A percentile compares a stretch with the other conserved stretches of the same genome.
Evolutionary conservation across 2,797 vertebrate species (phyloP).

Genomic region (Gymnothorax javanicus): DNA sequence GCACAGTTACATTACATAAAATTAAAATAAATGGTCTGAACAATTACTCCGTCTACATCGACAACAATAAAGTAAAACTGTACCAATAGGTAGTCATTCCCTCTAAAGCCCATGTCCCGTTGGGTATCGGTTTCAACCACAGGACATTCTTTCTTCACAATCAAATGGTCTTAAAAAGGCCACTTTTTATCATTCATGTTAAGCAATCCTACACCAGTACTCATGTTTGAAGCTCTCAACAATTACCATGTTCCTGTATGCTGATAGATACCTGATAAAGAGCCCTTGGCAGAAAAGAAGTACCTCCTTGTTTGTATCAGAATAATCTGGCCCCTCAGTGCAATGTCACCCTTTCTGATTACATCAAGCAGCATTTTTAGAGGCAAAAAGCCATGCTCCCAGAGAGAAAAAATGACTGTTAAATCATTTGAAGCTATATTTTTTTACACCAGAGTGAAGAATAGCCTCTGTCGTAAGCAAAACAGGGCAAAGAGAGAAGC

Average conservation of each 20-base stretch:
- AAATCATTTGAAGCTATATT: slow-evolving; percentile 71
- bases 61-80: not conserved
- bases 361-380: slow-evolving; percentile 59
- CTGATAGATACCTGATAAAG: not conserved
- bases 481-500: not conserved
- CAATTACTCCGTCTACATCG: not conserved
- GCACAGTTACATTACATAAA: not conserved
- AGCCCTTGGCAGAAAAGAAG: not conserved
- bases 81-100: not conserved
- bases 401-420: slow-evolving; percentile 55
- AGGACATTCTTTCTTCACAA: slow-evolving; percentile 9
- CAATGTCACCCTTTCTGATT: slow-evolving; percentile 71
- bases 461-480: slow-evolving; percentile 58
- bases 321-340: not conserved
- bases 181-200: not conserved
- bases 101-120: not conserved
- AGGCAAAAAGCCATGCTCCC: slow-evolving; percentile 56
- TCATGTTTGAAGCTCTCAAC: not conserved
- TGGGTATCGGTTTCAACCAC: not conserved
- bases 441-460: slow-evolving; percentile 60
- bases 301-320: not conserved
- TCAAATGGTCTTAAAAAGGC: not conserved
- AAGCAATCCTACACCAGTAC: not conserved
- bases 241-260: not conserved
- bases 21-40: not conserved